These are phyloP conservation scores for Melanotus villosus DNA, from an alignment of 2,888 invertebrate species.

Conservation along the genomic window DNA sequence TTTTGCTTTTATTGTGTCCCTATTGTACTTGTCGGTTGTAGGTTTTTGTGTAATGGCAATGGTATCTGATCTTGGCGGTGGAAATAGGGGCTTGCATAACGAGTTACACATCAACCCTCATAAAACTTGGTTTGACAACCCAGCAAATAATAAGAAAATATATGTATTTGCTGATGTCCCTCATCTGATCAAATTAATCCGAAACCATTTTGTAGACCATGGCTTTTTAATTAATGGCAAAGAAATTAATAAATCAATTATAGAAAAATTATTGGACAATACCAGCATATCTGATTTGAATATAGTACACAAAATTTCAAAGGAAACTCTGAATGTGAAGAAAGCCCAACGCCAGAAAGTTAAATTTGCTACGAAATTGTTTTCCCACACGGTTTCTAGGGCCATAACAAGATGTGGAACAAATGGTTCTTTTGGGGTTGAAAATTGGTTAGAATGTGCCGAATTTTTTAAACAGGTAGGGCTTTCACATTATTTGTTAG, in stretches of 20 bases:
- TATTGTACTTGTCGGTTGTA: slow-evolving; percentile 2
- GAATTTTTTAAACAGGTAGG: slow-evolving; percentile 51
- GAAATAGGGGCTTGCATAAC: slow-evolving; percentile 42
- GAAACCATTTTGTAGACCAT: slow-evolving; percentile 48
- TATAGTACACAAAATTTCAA: slow-evolving; percentile 50
- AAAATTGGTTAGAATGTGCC: slow-evolving; percentile 46
- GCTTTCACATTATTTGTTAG: slow-evolving; percentile 43
- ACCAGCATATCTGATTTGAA: slow-evolving; percentile 46
- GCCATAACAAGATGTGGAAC: slow-evolving; percentile 48
- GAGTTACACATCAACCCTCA: slow-evolving; percentile 36
- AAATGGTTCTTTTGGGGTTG: slow-evolving; percentile 29
- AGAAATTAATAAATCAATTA: slow-evolving; percentile 41
- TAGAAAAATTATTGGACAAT: slow-evolving; percentile 39
- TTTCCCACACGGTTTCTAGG: slow-evolving; percentile 50
- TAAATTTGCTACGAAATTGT: slow-evolving; percentile 51
- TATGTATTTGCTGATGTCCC: slow-evolving; percentile 37
- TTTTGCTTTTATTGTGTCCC: not conserved
- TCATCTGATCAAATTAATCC: slow-evolving; percentile 47
- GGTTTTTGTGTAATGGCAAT: slow-evolving; percentile 54
- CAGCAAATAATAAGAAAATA: slow-evolving; percentile 37
- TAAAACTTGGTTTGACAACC: slow-evolving; percentile 46
- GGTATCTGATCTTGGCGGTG: slow-evolving; percentile 52
- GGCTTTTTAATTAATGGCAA: slow-evolving; percentile 46
- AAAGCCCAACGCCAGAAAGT: slow-evolving; percentile 41
- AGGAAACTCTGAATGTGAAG: slow-evolving; percentile 27